Percentiles rank a stretch among this genome's conserved stretches.
Conservation (phyloP, 2,888 invertebrate species). For the Habrosyne pyritoides region DNA sequence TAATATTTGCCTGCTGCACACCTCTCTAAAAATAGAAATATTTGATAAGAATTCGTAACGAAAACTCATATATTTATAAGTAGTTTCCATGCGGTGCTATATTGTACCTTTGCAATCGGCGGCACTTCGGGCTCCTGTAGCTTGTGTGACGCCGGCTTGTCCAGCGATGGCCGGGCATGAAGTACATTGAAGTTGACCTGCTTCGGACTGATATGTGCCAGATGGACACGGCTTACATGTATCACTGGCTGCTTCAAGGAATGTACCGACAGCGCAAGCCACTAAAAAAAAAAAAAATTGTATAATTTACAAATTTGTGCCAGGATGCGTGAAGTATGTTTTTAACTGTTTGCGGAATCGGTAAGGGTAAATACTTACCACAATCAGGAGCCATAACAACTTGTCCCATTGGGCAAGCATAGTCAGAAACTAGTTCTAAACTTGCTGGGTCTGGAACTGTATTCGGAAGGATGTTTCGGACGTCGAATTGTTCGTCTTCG, state of each 20-base stretch:
- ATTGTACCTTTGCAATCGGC: conserved; percentile 91
- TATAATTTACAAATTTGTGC: not conserved
- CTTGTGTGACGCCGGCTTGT: conserved; percentile 94
- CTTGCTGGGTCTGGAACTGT: conserved; percentile 97
- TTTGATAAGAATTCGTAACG: not conserved
- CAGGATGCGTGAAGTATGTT: not conserved
- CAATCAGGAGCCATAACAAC: conserved; percentile 97
- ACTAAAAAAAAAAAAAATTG: conserved; percentile 77
- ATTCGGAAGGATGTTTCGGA: conserved; percentile 95
- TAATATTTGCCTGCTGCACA: conserved; percentile 97
- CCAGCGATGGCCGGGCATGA: conserved; percentile 95
- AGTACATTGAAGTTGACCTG: conserved; percentile 94
- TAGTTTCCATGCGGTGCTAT: not conserved
- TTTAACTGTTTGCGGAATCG: not conserved
- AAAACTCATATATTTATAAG: not conserved
- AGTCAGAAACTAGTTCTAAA: conserved; percentile 93
- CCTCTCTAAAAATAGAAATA: conserved; percentile 83
- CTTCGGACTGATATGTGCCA: conserved; percentile 97
- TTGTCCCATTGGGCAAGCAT: conserved; percentile 96
- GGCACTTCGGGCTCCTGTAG: conserved; percentile 93
- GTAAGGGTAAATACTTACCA: conserved; percentile 81
- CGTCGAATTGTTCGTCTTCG: conserved; percentile 97
- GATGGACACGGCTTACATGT: conserved; percentile 92
- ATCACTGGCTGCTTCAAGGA: conserved; percentile 89
- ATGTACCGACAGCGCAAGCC: conserved; percentile 96